Base-by-base conservation (phyloP, 2,888 invertebrate genomes). In the Limenitis camilla region DNA sequence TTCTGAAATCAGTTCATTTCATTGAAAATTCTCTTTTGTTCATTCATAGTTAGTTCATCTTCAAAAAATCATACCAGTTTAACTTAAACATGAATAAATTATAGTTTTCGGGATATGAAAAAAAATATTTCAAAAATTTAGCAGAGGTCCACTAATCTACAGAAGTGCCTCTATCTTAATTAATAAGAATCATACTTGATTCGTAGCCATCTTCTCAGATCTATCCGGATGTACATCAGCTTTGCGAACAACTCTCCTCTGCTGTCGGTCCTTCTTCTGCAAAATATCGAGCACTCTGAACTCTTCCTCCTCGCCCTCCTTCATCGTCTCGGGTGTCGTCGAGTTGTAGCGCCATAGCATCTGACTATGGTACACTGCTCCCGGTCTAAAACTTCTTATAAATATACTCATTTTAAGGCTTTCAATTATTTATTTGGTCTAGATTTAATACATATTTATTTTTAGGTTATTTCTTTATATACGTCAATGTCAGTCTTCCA, bases 241-340 rank as follows among this genome's bases (percentile, higher is more conserved):
- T 41, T 72, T 74, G 2, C 74, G 72, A 5, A 61, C 38, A 0
- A 67, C 61, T 65, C 62, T 77, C 10, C 64, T 68, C 49, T 81
- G 78, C 3, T 60, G 52, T 52, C 69, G 65, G 1, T 76, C 71
- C 47, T 69, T 76, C 54, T 81, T 84, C 62, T 85, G 83, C 59
- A 78, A 69, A 59, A 90, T 81, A 73, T 89, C 88, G 1, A 90
- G 70, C 2, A 89, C 88, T 40, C 89, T 67, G 61, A 90, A 90
- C 46, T 89, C 89, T 7, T 83, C 88, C 0, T 77, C 79, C 0
- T 77, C 68, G 1, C 72, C 72, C 62, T 73, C 78, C 31, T 65
- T 57, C n/a, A 68, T 64, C 33, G 62, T 68, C 49, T 81, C 80
- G 0, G 76, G 68, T 5, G 67, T 72, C 0, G 80, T 80, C 1